These are phyloP conservation scores for Cladopsammia gracilis DNA, from an alignment of 64 coral and sea anemone genomes.

Conservation along the genomic window DNA sequence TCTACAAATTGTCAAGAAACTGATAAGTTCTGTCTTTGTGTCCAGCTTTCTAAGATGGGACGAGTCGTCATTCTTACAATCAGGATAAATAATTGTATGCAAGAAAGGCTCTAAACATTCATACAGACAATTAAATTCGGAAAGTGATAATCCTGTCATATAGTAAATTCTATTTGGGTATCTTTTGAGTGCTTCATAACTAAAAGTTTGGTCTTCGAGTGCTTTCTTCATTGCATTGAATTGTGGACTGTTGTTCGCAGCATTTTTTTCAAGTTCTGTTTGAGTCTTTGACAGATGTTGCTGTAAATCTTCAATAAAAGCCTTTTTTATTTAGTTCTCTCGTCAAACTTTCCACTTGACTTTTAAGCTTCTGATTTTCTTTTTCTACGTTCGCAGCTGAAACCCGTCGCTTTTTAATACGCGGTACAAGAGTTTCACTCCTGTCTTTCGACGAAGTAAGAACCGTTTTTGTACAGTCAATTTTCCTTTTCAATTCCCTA, in stretches of 20 bases:
- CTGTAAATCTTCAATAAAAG: slow-evolving; percentile 41
- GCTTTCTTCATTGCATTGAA: slow-evolving; percentile 15
- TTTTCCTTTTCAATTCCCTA: slow-evolving; percentile 33
- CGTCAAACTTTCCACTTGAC: slow-evolving; percentile 56
- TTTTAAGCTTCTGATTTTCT: slow-evolving; percentile 27
- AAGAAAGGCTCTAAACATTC: slow-evolving; percentile 53
- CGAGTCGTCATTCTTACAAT: neutral
- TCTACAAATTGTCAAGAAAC: slow-evolving; percentile 44
- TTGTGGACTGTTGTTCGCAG: neutral
- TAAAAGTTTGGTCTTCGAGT: slow-evolving; percentile 5
- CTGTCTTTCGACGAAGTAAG: neutral
- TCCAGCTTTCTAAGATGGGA: neutral
- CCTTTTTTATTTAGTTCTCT: slow-evolving; percentile 51
- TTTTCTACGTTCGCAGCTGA: neutral
- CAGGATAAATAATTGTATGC: slow-evolving; percentile 4
- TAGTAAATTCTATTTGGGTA: neutral
- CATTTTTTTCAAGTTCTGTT: slow-evolving; percentile 39
- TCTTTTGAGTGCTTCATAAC: slow-evolving; percentile 14
- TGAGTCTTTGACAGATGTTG: slow-evolving; percentile 40
- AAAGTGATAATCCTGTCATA: slow-evolving; percentile 43
- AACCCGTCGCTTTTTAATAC: neutral
- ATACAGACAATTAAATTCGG: slow-evolving; percentile 55
- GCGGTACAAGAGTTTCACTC: neutral
- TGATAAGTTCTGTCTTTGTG: slow-evolving; percentile 49
- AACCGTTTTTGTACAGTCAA: slow-evolving; percentile 44